phyloP scores from a whole-genome alignment of 2,797 vertebrate species.

The Enteromius treurensis region DNA sequence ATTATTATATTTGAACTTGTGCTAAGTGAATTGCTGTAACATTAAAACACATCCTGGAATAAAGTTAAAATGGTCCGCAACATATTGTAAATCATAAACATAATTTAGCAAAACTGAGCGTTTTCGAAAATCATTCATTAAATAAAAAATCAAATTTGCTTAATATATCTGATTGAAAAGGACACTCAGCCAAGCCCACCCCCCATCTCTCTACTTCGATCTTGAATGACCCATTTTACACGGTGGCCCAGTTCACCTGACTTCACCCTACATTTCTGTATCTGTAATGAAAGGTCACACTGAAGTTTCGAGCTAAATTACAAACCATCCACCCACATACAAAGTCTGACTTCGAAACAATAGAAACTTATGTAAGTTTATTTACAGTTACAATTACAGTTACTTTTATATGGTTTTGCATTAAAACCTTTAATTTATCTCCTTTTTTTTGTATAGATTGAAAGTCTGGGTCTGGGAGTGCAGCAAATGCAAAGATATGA shows the following conservation, averaged over 20 bases:
- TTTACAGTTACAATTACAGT: not conserved
- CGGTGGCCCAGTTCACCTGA: not conserved
- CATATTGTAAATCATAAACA: not conserved
- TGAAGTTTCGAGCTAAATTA: not conserved
- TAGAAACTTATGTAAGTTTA: not conserved
- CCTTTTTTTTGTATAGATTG: not conserved
- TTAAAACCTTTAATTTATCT: not conserved
- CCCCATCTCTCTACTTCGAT: not conserved
- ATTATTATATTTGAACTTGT: not conserved
- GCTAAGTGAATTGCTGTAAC: not conserved
- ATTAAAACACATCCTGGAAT: not conserved
- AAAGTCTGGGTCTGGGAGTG: not conserved
- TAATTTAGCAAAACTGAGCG: not conserved
- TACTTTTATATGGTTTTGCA: not conserved
- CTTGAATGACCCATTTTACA: not conserved
- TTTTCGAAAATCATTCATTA: not conserved
- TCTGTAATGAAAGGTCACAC: not conserved
- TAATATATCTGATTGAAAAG: not conserved
- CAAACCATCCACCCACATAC: constrained; percentile 9
- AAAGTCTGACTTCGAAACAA: not conserved
- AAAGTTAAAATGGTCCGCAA: not conserved
- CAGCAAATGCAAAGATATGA: not conserved
- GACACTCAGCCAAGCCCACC: not conserved
- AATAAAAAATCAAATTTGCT: not conserved
- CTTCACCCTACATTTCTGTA: constrained; percentile 8